phyloP scores from a whole-genome alignment of 2,797 vertebrate species.

The Borostomias antarcticus region DNA sequence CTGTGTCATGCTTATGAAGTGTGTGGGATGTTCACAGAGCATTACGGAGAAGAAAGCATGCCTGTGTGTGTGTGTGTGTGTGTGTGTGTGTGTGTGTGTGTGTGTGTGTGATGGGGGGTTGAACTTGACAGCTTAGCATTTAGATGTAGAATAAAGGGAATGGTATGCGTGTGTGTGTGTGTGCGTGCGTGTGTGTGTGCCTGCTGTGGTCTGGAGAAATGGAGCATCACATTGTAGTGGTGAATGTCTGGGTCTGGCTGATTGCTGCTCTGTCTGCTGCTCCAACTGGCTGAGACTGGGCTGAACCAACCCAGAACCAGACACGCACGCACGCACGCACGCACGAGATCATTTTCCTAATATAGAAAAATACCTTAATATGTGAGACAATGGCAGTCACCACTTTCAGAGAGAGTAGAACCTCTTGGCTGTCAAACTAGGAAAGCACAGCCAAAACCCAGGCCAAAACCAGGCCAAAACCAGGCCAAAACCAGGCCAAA shows the following conservation, averaged over 20 bases:
- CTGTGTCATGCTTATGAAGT: conserved; percentile 61
- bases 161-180: conserved; percentile 10
- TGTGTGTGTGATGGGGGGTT: conserved; percentile 21
- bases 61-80: conserved; percentile 9
- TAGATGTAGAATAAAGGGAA: conserved; percentile 67
- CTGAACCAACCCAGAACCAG: background rate
- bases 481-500: background rate
- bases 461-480: background rate
- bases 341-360: conserved; percentile 4
- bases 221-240: conserved; percentile 69
- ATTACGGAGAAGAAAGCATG: conserved; percentile 49
- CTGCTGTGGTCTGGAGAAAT: conserved; percentile 66
- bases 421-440: background rate
- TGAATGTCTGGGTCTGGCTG: conserved; percentile 50
- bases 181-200: conserved; percentile 24
- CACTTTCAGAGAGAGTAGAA: background rate
- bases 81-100: conserved; percentile 18
- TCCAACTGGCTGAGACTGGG: conserved; percentile 38
- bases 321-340: background rate
- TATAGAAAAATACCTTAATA: conserved; percentile 6
- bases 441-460: too few species aligned
- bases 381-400: conserved; percentile 1
- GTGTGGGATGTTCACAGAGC: conserved; percentile 52
- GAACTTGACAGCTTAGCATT: conserved; percentile 44
- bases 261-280: conserved; percentile 53